Evolutionary conservation across 2,797 vertebrate genomes (phyloP), one percentile per base, ranked within the genome.

Genomic region (Spatula clypeata): DNA sequence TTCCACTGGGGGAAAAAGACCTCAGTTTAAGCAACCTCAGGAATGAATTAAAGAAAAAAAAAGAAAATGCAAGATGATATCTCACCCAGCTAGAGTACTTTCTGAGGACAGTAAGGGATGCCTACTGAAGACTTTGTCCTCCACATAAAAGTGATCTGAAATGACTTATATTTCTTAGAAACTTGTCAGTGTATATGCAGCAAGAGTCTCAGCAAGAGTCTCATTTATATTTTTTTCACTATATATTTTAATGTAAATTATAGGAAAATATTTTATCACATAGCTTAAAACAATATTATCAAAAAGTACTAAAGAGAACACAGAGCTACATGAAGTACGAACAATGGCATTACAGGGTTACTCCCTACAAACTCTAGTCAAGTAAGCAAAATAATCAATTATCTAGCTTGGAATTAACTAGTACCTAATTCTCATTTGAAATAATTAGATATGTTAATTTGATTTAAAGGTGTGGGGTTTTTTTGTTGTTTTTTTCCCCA

Each of bases 231-330:
- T 31, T 44, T 27, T 53, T 53, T 53, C 40, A 34, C 18, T 40
- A 12, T 5, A 3, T 49, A 24, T 53, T 89, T 83, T 40, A 69
- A 23, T 13, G 5, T 64, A 86, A 85, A 40, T 32, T 51, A 5
- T 44, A 55, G 79, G 79, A 80, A 81, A 87, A 38, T 71, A 38
- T 76, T 87, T 90, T 18, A 79, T 71, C 19, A 42, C 20, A 53
- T 17, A 80, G 8, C 6, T 77, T 61, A 61, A 87, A 89, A 29
- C 32, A 13, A 2, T 74, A 57, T 54, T 67, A 62, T 55, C 15
- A 54, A 86, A 92, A 80, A 80, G 7, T 51, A 54, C 23, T 44
- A 8, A 57, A 55, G 65, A 84, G 18, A 62, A 9, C 42, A 42
- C 31, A 61, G 40, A 94, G 32, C 11, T 64, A 53, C 4, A 4